phyloP scores from a whole-genome alignment of 2,797 vertebrate species.

The Enteromius paludinosus region DNA sequence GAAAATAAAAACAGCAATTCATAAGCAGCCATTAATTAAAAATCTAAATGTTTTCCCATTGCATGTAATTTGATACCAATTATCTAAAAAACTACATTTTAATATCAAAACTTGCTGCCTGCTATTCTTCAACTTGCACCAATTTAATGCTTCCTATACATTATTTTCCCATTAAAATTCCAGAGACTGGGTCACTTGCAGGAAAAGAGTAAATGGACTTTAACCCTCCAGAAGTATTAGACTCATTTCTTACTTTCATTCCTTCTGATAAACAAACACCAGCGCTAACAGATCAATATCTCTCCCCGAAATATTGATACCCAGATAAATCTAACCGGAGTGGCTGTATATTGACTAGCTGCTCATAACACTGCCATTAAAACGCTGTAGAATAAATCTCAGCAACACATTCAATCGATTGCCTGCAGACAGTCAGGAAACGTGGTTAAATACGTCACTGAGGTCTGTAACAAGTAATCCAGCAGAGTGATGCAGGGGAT shows the following conservation, averaged over 20 bases:
- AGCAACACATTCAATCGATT: conserved; percentile 55
- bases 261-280: conserved; percentile 26
- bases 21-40: not conserved
- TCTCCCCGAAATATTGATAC: conserved; percentile 62
- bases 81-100: not conserved
- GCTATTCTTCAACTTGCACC: not conserved
- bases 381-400: conserved; percentile 59
- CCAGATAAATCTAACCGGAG: conserved; percentile 67
- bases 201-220: conserved; percentile 9
- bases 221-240: not conserved
- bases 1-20: not conserved
- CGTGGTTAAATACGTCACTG: conserved; percentile 56
- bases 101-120: not conserved
- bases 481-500: conserved; percentile 49
- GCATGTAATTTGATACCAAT: not conserved
- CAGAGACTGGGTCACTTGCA: not conserved
- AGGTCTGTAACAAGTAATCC: conserved; percentile 4
- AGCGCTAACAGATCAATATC: conserved; percentile 59
- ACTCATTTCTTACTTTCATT: conserved; percentile 42
- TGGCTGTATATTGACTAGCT: conserved; percentile 57
- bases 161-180: conserved; percentile 22
- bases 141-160: not conserved
- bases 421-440: conserved; percentile 41
- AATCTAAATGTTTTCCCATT: not conserved
- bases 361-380: conserved; percentile 48